Evolutionary conservation across 2,113 vertebrate genomes (phyloP).

Genomic region (Rhinolophus ferrumequinum): DNA sequence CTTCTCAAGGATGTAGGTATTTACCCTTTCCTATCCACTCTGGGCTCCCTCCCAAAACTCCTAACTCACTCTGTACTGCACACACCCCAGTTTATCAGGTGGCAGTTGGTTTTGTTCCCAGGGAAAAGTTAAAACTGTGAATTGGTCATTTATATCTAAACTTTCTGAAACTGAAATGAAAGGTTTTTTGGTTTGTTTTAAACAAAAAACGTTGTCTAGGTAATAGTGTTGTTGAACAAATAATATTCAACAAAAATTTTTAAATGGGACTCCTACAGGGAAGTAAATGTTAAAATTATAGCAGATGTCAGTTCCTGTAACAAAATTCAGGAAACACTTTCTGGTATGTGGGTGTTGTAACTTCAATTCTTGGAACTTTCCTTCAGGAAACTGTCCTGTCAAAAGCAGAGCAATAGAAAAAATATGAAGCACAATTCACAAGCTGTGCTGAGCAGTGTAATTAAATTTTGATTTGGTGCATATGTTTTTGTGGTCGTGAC

Average conservation of each 20-base stretch:
- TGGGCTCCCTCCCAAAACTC: neutral
- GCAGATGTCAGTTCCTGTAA: slow-evolving; percentile 71
- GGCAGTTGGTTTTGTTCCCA: neutral
- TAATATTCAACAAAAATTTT: slow-evolving; percentile 11
- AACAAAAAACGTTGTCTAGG: neutral
- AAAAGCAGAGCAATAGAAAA: slow-evolving; percentile 55
- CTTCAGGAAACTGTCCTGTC: slow-evolving; percentile 73
- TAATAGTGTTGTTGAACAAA: neutral
- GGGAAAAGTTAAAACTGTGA: neutral
- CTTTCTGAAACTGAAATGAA: neutral
- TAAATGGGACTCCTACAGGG: neutral
- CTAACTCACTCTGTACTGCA: rapidly evolving
- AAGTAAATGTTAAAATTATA: slow-evolving; percentile 64
- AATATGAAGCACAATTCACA: slow-evolving; percentile 26
- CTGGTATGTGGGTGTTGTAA: slow-evolving; percentile 71
- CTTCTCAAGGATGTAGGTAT: neutral
- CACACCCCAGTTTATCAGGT: neutral
- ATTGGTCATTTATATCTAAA: neutral
- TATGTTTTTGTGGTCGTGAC: slow-evolving; percentile 49
- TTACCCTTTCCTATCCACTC: neutral
- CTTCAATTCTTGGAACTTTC: slow-evolving; percentile 72
- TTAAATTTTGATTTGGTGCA: slow-evolving; percentile 69
- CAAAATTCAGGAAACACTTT: slow-evolving; percentile 75
- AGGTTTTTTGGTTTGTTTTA: neutral
- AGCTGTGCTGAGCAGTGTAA: neutral